These are phyloP conservation scores for Stegostoma tigrinum DNA, from an alignment of 2,113 vertebrate genomes.

Conservation along the genomic window DNA sequence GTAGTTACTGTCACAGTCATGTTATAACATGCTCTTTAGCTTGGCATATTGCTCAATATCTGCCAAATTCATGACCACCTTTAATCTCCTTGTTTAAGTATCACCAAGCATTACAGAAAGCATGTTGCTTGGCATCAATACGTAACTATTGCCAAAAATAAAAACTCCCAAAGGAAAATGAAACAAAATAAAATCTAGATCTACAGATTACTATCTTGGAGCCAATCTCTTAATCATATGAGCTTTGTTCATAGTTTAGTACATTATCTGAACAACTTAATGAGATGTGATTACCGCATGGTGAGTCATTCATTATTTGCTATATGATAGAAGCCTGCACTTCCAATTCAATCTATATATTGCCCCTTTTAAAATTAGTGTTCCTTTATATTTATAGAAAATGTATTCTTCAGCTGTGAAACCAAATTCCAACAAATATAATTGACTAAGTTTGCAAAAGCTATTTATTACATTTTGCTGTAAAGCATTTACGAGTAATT, in stretches of 20 bases:
- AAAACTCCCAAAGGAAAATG: neutral
- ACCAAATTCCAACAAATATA: neutral
- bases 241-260: neutral
- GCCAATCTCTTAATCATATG: neutral
- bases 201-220: too few relatives aligned
- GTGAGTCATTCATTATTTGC: neutral
- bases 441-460: neutral
- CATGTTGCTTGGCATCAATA: neutral
- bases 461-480: conserved; percentile 14
- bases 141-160: neutral
- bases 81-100: neutral
- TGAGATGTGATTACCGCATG: neutral
- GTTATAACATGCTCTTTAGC: neutral
- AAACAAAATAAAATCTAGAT: neutral
- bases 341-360: neutral
- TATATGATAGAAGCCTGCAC: neutral
- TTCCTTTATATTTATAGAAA: neutral
- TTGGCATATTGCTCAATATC: neutral
- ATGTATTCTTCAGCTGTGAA: neutral
- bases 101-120: neutral
- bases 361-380: neutral
- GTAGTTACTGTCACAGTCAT: neutral
- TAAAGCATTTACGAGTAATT: conserved; percentile 18
- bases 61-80: neutral
- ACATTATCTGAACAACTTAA: neutral